phyloP scores from a whole-genome alignment of 2,888 invertebrate species.

The Acheta domesticus region DNA sequence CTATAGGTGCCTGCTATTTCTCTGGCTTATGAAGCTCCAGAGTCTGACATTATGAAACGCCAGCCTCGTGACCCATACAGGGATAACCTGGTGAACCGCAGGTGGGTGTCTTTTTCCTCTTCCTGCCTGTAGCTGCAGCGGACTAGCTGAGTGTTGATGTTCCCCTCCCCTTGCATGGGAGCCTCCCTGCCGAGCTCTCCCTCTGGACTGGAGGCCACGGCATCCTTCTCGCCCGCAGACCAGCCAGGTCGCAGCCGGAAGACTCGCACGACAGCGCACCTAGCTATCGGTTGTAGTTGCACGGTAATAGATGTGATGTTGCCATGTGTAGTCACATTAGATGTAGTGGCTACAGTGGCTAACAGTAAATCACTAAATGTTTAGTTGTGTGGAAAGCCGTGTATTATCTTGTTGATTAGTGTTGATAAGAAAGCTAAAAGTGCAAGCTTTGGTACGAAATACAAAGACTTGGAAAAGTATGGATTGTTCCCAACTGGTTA shows the following conservation, averaged over 20 bases:
- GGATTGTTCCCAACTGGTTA: too few relatives aligned
- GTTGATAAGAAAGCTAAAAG: neutral
- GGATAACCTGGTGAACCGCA: constrained; percentile 98
- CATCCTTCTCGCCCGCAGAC: constrained; percentile 26
- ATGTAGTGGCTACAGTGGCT: neutral
- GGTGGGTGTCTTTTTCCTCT: constrained; percentile 60
- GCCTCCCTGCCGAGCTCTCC: constrained; percentile 18
- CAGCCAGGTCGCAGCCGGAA: constrained; percentile 28
- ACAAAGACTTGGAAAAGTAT: too few relatives aligned
- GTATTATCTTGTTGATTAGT: neutral
- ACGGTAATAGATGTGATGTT: constrained; percentile 23
- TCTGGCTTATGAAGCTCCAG: constrained; percentile 98
- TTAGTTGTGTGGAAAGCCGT: neutral
- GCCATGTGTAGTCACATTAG: constrained; percentile 23
- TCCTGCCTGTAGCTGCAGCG: constrained; percentile 29
- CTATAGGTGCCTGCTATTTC: constrained; percentile 95
- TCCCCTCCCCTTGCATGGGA: constrained; percentile 26
- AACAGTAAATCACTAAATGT: neutral
- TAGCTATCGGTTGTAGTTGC: constrained; percentile 20
- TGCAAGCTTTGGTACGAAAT: neutral
- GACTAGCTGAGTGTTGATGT: constrained; percentile 25
- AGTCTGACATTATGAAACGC: constrained; percentile 99
- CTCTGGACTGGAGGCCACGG: constrained; percentile 11
- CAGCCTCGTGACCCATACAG: constrained; percentile 95
- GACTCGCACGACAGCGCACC: constrained; percentile 31